Base-by-base conservation (phyloP, 2,888 invertebrate genomes). In the Luperina testacea region DNA sequence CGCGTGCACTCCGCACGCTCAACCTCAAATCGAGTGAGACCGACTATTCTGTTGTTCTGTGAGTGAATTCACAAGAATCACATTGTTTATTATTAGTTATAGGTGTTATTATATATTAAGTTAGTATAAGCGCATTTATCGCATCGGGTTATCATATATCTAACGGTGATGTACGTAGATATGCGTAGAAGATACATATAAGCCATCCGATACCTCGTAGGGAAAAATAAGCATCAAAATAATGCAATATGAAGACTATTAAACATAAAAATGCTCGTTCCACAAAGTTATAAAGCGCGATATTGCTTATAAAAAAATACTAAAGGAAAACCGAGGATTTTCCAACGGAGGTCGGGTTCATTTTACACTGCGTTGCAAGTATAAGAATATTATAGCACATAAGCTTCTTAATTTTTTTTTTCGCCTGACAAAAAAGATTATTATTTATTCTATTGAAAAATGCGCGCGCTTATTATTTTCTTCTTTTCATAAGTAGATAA, bases 371-470 rank as follows among this genome's bases (percentile, higher is more conserved):
- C 75, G 67, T 59, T 79, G 80, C 80, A 82, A 84, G 80, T 64
- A 32, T 32, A 32, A 75, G 77, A 87, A 81, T 86, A 87, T 83
- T 80, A 84, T 87, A 84, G 81, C 71, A 73, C 57, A 73, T 88
- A 87, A 91, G 88, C 88, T 64, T 69, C 87, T 90, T 89, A 88
- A 74, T 72, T 82, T 87, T 82, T 88, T 89, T 78, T 83, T 86
- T 85, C 75, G 0, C 72, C 53, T 77, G 78, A 82, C 72, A 78
- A 80, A 76, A 69, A 51, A 75, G 72, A 82, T 80, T 84, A 81
- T 87, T 80, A 81, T 81, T 78, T 65, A 38, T 61, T 20, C 45
- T 63, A 80, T 69, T 68, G 20, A 32, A 48, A 72, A 68, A 77
- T 15, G n/a, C 8, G 38, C 24, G 11, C 13, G 17, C 32, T 42